A percentile compares a stretch with the other conserved stretches of the same genome.
phyloP scores from a whole-genome alignment of 2,113 vertebrate genomes.

The Heterochromis multidens region DNA sequence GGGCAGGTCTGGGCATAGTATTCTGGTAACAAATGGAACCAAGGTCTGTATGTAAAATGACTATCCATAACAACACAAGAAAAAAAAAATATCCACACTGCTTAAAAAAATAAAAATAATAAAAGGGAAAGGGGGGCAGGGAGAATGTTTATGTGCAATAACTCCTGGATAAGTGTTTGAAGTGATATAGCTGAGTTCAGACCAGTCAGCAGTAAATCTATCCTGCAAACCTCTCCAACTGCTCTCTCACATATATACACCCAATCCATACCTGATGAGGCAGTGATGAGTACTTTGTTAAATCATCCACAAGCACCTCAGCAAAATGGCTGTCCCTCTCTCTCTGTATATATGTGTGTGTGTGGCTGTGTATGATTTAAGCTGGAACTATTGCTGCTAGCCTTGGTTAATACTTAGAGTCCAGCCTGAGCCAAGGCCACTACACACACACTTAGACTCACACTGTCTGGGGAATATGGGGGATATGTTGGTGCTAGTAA shows the following conservation, averaged over 20 bases:
- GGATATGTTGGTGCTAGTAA: constrained; percentile 61
- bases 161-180: constrained; percentile 63
- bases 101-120: background rate
- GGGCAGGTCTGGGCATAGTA: background rate
- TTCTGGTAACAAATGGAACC: background rate
- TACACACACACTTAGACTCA: constrained; percentile 3
- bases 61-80: too few relatives aligned
- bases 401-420: constrained; percentile 54
- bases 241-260: constrained; percentile 21
- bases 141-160: constrained; percentile 54
- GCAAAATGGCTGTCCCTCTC: background rate
- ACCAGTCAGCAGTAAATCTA: constrained; percentile 64
- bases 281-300: constrained; percentile 68
- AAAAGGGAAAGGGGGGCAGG: background rate
- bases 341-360: background rate
- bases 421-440: constrained; percentile 57
- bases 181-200: constrained; percentile 63
- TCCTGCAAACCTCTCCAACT: constrained; percentile 39
- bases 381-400: constrained; percentile 32
- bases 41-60: background rate
- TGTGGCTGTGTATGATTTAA: constrained; percentile 60
- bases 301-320: constrained; percentile 70
- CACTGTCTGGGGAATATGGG: constrained; percentile 29
- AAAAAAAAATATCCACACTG: background rate
- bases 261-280: constrained; percentile 61